Percentiles rank a stretch among this genome's conserved stretches.
These are phyloP conservation scores for Nemoura dubitans DNA, from an alignment of 2,888 invertebrate species.

Conservation along the genomic window DNA sequence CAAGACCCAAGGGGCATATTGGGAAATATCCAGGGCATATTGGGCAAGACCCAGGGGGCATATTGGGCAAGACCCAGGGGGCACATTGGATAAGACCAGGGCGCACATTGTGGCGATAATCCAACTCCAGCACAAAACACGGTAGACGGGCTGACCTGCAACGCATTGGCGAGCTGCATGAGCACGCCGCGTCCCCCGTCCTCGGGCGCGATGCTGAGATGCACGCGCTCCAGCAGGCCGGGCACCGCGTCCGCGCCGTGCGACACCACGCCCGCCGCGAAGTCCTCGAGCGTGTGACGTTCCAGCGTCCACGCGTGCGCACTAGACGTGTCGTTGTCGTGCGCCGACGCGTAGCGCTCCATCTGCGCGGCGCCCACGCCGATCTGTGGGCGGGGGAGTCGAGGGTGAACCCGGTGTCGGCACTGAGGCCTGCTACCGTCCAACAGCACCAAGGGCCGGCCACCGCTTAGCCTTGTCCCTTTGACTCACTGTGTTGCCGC, in stretches of 20 bases:
- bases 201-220: constrained; percentile 68
- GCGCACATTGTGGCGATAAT: too few species aligned
- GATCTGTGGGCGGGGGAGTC: neutral
- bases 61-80: too few species aligned
- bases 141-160: too few species aligned
- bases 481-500: too few species aligned
- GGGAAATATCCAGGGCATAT: too few species aligned
- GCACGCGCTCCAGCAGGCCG: constrained; percentile 72
- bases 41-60: too few species aligned
- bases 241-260: constrained; percentile 72
- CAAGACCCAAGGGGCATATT: too few species aligned
- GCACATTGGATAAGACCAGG: too few species aligned
- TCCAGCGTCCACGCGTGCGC: constrained; percentile 46
- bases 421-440: too few species aligned
- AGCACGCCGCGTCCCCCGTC: constrained; percentile 60
- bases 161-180: constrained; percentile 52
- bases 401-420: neutral
- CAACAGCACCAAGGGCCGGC: too few species aligned
- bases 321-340: constrained; percentile 40
- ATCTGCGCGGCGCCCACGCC: constrained; percentile 38
- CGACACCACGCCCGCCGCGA: constrained; percentile 75
- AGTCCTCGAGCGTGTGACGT: constrained; percentile 71
- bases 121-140: too few species aligned
- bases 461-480: too few species aligned
- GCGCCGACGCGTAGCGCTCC: constrained; percentile 46